Evolutionary conservation across 2,797 vertebrate species (phyloP).

Genomic region (Platalea minor): DNA sequence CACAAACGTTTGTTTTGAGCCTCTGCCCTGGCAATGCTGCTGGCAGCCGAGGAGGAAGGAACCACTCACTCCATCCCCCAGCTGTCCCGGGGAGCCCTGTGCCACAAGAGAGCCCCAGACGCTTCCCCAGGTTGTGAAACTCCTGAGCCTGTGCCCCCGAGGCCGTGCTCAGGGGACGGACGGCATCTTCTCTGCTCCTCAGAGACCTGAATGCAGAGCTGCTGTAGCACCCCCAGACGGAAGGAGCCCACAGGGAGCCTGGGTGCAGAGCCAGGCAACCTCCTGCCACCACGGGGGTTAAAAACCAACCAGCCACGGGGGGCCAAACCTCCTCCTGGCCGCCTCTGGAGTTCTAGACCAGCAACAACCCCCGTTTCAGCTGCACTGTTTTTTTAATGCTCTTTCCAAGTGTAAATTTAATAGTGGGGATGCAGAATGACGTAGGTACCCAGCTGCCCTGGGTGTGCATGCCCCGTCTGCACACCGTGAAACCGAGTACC

Average conservation of each 20-base stretch:
- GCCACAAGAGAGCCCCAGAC: neutral
- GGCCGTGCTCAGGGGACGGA: neutral
- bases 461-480: fast-evolving
- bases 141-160: neutral
- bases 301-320: neutral
- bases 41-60: neutral
- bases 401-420: neutral
- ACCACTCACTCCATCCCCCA: neutral
- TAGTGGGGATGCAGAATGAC: neutral
- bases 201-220: neutral
- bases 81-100: neutral
- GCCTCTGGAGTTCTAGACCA: neutral
- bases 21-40: neutral
- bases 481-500: fast-evolving
- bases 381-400: neutral
- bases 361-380: neutral
- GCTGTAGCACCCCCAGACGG: neutral
- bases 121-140: neutral
- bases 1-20: neutral
- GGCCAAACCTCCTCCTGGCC: neutral
- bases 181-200: neutral
- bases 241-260: neutral
- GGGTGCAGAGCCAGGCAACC: neutral
- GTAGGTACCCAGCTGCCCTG: neutral
- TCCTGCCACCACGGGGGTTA: neutral